phyloP scores from a whole-genome alignment of 1,140 invertebrate genomes.

The Cyclina sinensis region DNA sequence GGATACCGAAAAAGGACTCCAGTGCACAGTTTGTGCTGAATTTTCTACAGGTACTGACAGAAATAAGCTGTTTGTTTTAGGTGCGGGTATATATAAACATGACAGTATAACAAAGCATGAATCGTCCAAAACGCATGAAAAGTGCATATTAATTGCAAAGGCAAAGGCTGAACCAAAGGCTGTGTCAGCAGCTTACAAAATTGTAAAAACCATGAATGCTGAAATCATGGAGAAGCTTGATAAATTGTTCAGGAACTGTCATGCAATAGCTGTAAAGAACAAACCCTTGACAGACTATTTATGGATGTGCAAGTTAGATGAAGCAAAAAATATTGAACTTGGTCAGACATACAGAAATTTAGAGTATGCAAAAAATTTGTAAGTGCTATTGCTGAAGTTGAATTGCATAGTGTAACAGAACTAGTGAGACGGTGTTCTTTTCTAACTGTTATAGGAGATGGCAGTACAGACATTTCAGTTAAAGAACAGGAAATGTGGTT shows the following conservation, averaged over 20 bases:
- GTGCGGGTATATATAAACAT: not conserved
- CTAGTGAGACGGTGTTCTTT: slow-evolving; percentile 10
- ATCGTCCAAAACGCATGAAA: not conserved
- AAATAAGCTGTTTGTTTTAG: not conserved
- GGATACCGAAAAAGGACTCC: not conserved
- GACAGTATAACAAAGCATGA: slow-evolving; percentile 33
- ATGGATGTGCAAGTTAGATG: slow-evolving; percentile 41
- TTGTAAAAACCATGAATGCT: slow-evolving; percentile 11
- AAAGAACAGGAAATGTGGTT: slow-evolving; percentile 63
- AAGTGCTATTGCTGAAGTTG: slow-evolving; percentile 29
- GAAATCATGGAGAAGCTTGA: not conserved
- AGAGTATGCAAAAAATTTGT: slow-evolving; percentile 40
- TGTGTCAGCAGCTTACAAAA: not conserved
- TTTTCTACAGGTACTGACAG: not conserved
- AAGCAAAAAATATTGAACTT: slow-evolving; percentile 10
- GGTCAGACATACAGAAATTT: slow-evolving; percentile 47
- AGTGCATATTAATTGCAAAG: not conserved
- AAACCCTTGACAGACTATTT: slow-evolving; percentile 24
- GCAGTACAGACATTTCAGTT: slow-evolving; percentile 29
- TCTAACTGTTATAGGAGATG: slow-evolving; percentile 49
- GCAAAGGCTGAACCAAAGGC: not conserved
- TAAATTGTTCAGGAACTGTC: slow-evolving; percentile 2
- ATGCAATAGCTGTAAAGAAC: slow-evolving; percentile 31
- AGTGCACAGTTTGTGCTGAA: not conserved
- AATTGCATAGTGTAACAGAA: slow-evolving; percentile 39